phyloP scores from a whole-genome alignment of 1,140 invertebrate genomes.

The Cardiocondyla obscurior region DNA sequence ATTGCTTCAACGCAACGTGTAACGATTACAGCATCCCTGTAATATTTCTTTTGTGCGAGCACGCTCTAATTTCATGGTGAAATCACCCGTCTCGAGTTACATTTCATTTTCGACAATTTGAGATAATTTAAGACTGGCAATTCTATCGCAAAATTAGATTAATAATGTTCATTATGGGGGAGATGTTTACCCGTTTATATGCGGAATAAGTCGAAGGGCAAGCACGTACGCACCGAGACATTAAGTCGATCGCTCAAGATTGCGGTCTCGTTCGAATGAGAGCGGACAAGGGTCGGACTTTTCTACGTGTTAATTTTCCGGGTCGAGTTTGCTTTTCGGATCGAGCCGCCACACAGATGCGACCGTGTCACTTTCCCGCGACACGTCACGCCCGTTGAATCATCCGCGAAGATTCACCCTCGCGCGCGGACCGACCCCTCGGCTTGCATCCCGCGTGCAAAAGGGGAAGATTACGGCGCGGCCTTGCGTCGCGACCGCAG shows the following conservation, averaged over 20 bases:
- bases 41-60: background rate
- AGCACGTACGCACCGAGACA: background rate
- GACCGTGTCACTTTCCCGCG: background rate
- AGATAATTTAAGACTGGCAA: no score
- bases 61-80: background rate
- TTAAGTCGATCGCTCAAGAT: constrained; percentile 8
- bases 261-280: constrained; percentile 24
- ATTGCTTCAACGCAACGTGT: background rate
- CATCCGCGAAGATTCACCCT: background rate
- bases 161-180: background rate
- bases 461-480: constrained; percentile 41
- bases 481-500: constrained; percentile 29
- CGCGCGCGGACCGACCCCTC: constrained; percentile 10
- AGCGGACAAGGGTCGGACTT: constrained; percentile 2
- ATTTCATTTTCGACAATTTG: no score
- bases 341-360: background rate
- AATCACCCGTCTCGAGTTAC: background rate
- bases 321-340: background rate
- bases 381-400: background rate
- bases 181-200: constrained; percentile 22
- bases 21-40: background rate
- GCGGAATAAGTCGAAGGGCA: constrained; percentile 20
- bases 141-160: background rate
- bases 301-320: constrained; percentile 8
- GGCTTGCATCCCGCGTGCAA: constrained; percentile 26